phyloP scores from a whole-genome alignment of 2,797 vertebrate species.

The Cossypha polioptera region DNA sequence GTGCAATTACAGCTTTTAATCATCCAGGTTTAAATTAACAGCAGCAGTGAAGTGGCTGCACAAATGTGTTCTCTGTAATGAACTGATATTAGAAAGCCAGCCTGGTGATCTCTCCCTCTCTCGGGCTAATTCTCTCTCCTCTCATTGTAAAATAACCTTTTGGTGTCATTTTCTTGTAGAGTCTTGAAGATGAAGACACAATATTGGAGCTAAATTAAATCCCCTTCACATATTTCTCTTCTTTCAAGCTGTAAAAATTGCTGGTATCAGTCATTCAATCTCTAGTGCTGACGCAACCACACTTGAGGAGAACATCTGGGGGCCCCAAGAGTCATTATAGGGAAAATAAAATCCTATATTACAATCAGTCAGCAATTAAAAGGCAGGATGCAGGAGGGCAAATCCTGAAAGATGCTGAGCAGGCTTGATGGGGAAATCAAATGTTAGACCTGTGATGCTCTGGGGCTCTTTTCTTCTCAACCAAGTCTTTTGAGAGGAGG shows the following conservation, averaged over 20 bases:
- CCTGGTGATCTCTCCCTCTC: constrained; percentile 19
- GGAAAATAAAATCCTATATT: constrained; percentile 72
- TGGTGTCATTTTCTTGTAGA: constrained; percentile 59
- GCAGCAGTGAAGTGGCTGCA: constrained; percentile 33
- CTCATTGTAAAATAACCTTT: constrained; percentile 51
- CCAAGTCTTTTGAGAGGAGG: background rate
- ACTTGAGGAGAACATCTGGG: constrained; percentile 66
- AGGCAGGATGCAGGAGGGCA: constrained; percentile 48
- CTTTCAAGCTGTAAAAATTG: constrained; percentile 69
- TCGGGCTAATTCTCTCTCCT: constrained; percentile 49
- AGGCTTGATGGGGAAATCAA: constrained; percentile 36
- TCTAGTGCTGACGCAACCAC: constrained; percentile 69
- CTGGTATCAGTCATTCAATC: constrained; percentile 65
- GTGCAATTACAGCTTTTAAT: constrained; percentile 68
- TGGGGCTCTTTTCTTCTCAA: background rate
- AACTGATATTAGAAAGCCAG: constrained; percentile 61
- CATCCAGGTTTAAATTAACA: constrained; percentile 68
- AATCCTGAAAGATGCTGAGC: constrained; percentile 58
- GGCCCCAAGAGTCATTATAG: constrained; percentile 71
- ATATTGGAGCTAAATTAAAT: constrained; percentile 68
- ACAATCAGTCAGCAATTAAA: constrained; percentile 72
- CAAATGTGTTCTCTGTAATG: constrained; percentile 24
- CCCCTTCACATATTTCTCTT: constrained; percentile 57
- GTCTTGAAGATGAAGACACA: constrained; percentile 59
- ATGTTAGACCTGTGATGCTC: background rate